Evolutionary conservation across 2,888 invertebrate species (phyloP).

Genomic region (Mythimna loreyi): DNA sequence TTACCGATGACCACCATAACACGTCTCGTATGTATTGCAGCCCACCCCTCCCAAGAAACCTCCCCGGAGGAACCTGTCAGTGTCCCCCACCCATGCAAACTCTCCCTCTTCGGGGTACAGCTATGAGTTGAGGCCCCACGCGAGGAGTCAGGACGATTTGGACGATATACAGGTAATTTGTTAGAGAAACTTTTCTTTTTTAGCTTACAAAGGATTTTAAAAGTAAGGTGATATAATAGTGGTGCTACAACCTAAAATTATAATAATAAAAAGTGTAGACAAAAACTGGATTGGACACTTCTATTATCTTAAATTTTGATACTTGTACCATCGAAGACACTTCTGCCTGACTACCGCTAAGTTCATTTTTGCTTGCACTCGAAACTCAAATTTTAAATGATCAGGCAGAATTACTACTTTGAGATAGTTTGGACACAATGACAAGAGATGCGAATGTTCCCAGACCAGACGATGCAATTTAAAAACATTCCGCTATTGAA

Average conservation of each 20-base stretch:
- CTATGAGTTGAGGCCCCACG: slow-evolving; percentile 92
- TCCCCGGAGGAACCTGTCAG: slow-evolving; percentile 95
- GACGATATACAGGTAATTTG: slow-evolving; percentile 91
- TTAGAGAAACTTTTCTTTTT: neutral
- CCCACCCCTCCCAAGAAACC: slow-evolving; percentile 97
- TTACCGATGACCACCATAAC: slow-evolving; percentile 49
- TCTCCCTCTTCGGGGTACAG: slow-evolving; percentile 88
- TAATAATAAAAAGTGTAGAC: neutral
- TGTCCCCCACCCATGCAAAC: slow-evolving; percentile 95
- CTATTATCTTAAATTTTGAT: neutral
- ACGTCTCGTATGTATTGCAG: slow-evolving; percentile 82
- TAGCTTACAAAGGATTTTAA: slow-evolving; percentile 16
- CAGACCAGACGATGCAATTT: no score
- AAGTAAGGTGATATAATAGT: slow-evolving; percentile 9
- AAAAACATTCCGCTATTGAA: neutral
- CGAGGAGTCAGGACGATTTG: slow-evolving; percentile 93
- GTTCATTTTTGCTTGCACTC: no score
- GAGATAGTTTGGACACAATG: neutral
- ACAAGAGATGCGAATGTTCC: neutral
- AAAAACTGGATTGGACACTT: neutral
- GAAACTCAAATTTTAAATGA: no score
- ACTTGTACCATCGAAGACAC: no score
- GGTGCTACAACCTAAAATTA: neutral
- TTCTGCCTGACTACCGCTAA: no score
- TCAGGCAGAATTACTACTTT: no score